Base-by-base conservation (phyloP, 2,797 vertebrate species). In the Syngnathus rostellatus region DNA sequence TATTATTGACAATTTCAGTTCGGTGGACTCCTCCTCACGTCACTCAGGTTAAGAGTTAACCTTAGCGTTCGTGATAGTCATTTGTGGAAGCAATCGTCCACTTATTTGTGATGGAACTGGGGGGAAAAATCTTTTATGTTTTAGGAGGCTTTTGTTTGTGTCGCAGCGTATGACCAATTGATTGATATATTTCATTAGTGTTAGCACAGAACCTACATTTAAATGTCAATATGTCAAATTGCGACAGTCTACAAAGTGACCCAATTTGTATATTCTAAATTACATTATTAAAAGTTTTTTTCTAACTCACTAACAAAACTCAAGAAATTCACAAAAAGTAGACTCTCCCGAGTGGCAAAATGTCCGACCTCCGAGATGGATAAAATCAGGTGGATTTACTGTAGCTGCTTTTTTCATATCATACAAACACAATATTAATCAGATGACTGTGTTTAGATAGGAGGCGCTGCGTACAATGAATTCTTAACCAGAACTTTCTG, bases 21-120 rank as follows among this genome's bases (percentile, higher is more conserved):
- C 16, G 6, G 41, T 25, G 16, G 46, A 48, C 14, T 6, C 41
- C 60, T 14, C 40, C 17, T 62, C 9, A 45, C 21, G 60, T 62
- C 60, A 62, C 60, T 23, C 41, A 45, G 41, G 60, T 25, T 16
- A 45, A 62, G 40, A 12, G 21, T 62, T 62, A 62, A 41, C 60
- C 17, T 45, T 62, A 62, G 60, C 60, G 9, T 31, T 1, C 3
- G 41, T 45, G 60, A n/a, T 43, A 45, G 7, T 6, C 21, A 45
- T 62, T 62, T 25, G 41, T 45, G 37, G 37, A 39, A 23, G 40
- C n/a, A 16, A 41, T 8, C 37, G 19, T 21, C 16, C 19, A 6
- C 25, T n/a, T 62, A 12, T 43, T 31, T 17, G 21, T 25, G 31
- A 63, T 50, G 8, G 14, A 50, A 19, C 14, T 48, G 8, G 31